phyloP scores from a whole-genome alignment of 2,888 invertebrate genomes.

The Notodonta dromedarius region DNA sequence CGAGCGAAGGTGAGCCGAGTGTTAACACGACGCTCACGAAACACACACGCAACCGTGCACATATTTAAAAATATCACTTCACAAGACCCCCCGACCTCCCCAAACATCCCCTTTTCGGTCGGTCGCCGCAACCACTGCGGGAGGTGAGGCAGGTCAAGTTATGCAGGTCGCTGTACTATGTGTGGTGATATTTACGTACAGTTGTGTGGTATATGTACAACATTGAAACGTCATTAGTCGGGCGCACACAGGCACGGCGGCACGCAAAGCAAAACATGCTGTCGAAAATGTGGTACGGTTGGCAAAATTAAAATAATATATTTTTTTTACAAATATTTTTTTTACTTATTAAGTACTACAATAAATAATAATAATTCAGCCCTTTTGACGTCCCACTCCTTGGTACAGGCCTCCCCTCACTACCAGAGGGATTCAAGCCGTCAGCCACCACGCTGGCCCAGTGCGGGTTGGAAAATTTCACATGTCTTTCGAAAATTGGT shows the following conservation, averaged over 20 bases:
- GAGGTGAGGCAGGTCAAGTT: constrained; percentile 37
- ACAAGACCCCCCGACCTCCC: constrained; percentile 16
- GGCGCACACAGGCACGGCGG: constrained; percentile 57
- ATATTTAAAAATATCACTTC: constrained; percentile 45
- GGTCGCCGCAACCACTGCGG: background rate
- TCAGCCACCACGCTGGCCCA: no score
- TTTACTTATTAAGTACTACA: no score
- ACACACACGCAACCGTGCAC: constrained; percentile 44
- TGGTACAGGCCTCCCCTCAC: no score
- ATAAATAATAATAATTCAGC: no score
- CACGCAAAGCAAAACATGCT: constrained; percentile 77
- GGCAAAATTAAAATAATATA: constrained; percentile 29
- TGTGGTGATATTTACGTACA: constrained; percentile 58
- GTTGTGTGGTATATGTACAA: constrained; percentile 37
- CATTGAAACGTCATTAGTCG: constrained; percentile 50
- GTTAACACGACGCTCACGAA: constrained; percentile 74
- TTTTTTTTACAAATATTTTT: no score
- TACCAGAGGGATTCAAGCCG: no score
- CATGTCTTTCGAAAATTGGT: no score
- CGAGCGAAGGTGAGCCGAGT: constrained; percentile 79
- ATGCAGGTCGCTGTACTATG: constrained; percentile 35
- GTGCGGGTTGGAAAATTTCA: no score
- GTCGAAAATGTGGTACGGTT: constrained; percentile 69
- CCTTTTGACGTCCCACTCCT: no score
- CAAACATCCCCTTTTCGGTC: constrained; percentile 2